Percentiles rank a stretch among this genome's conserved stretches.
Conservation (phyloP, 2,113 vertebrate genomes). For the Etheostoma spectabile region DNA sequence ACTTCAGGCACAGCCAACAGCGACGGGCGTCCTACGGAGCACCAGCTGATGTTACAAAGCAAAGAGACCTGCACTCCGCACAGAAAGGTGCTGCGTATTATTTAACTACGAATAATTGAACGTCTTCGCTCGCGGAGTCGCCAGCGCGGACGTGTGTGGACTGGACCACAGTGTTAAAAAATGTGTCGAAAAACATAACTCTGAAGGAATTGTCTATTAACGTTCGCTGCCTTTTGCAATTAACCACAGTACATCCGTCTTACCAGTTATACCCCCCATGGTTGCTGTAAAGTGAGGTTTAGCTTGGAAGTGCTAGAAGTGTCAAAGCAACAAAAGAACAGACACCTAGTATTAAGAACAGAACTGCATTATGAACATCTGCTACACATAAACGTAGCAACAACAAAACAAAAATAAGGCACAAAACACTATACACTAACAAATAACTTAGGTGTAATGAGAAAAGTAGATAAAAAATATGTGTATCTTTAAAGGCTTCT, state of each 20-base stretch:
- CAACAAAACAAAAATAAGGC: neutral
- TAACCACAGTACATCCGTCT: accelerated
- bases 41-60: constrained; percentile 66
- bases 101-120: neutral
- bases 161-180: neutral
- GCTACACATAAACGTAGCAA: neutral
- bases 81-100: constrained; percentile 72
- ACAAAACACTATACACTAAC: neutral
- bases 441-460: neutral
- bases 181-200: neutral
- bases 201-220: neutral
- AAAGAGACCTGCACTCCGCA: constrained; percentile 52
- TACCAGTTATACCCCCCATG: no score
- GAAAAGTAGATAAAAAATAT: no score
- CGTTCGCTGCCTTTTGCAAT: neutral
- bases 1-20: constrained; percentile 91
- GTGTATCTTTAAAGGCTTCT: neutral
- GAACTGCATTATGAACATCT: neutral
- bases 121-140: neutral
- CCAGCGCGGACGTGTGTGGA: neutral
- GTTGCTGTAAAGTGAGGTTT: neutral
- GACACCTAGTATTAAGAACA: neutral
- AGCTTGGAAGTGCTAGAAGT: neutral
- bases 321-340: neutral
- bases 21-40: constrained; percentile 79